phyloP scores from a whole-genome alignment of 2,113 vertebrate species.

The Pedionomus torquatus region DNA sequence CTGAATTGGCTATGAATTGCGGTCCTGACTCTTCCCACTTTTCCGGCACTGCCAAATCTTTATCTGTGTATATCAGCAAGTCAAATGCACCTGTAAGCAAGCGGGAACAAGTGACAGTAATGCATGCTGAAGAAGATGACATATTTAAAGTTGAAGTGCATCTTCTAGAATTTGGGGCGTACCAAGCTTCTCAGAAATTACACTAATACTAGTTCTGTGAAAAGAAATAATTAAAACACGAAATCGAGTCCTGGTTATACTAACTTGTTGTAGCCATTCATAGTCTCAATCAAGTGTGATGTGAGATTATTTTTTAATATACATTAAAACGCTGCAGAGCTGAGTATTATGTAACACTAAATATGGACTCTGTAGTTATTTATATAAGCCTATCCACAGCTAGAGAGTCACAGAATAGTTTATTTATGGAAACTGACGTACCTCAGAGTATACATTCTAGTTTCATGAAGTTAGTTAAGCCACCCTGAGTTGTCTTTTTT shows the following conservation, averaged over 20 bases:
- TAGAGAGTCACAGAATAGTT: neutral
- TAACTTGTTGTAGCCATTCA: accelerated
- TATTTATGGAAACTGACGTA: neutral
- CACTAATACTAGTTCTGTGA: accelerated
- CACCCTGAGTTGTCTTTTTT: too few relatives aligned
- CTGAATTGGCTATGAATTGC: slow-evolving; percentile 90
- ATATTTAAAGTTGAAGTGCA: neutral
- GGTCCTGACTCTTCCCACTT: slow-evolving; percentile 97
- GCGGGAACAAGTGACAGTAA: neutral
- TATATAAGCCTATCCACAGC: neutral
- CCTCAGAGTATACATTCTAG: neutral
- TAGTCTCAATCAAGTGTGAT: neutral
- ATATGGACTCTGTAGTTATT: neutral
- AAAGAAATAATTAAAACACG: neutral
- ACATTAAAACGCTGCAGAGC: neutral
- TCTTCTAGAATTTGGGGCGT: neutral
- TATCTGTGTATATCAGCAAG: slow-evolving; percentile 94
- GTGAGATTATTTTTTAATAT: neutral
- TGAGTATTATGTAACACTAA: neutral
- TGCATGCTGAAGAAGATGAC: accelerated
- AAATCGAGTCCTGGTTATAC: neutral
- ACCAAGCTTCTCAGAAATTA: neutral
- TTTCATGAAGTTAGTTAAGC: neutral
- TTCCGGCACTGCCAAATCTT: slow-evolving; percentile 89
- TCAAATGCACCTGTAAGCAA: slow-evolving; percentile 89